Percentiles rank a stretch among this genome's conserved stretches.
Conservation (phyloP, 2,888 invertebrate species). For the Spodoptera picta region DNA sequence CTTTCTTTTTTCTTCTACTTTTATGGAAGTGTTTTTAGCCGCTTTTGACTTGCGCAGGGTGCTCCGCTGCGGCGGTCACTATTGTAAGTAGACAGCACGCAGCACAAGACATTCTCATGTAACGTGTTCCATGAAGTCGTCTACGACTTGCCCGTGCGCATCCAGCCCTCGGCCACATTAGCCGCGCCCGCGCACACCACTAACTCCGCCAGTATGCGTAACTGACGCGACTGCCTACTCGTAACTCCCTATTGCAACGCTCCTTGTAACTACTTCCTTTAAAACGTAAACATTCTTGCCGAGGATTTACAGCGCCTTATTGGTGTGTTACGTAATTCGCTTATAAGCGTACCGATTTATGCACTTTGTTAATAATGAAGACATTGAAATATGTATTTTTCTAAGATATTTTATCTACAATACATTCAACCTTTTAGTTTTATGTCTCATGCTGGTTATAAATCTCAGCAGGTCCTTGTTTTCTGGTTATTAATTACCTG, state of each 20-base stretch:
- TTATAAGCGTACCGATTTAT: conserved; percentile 1
- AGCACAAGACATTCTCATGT: conserved; percentile 68
- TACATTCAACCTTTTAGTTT: too few relatives aligned
- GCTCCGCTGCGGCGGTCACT: conserved; percentile 49
- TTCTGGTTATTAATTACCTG: too few relatives aligned
- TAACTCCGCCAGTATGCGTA: conserved; percentile 66
- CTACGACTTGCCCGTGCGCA: conserved; percentile 61
- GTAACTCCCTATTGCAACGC: conserved; percentile 56
- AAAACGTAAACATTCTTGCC: conserved; percentile 44
- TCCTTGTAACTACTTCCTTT: conserved; percentile 49
- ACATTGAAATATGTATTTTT: too few relatives aligned
- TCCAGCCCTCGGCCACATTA: conserved; percentile 61
- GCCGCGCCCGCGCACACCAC: conserved; percentile 63
- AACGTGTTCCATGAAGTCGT: conserved; percentile 73
- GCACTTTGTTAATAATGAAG: too few relatives aligned
- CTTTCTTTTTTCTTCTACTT: too few relatives aligned
- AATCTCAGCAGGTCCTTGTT: too few relatives aligned
- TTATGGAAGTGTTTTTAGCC: conserved; percentile 2
- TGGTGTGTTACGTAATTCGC: conserved; percentile 34
- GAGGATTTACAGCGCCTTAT: conserved; percentile 32
- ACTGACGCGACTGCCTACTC: conserved; percentile 61
- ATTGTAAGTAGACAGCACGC: conserved; percentile 64
- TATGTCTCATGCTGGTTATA: too few relatives aligned
- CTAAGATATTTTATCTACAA: too few relatives aligned
- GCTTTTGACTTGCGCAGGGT: conserved; percentile 47